phyloP scores from a whole-genome alignment of 2,113 vertebrate genomes.

The Butorides virescens region DNA sequence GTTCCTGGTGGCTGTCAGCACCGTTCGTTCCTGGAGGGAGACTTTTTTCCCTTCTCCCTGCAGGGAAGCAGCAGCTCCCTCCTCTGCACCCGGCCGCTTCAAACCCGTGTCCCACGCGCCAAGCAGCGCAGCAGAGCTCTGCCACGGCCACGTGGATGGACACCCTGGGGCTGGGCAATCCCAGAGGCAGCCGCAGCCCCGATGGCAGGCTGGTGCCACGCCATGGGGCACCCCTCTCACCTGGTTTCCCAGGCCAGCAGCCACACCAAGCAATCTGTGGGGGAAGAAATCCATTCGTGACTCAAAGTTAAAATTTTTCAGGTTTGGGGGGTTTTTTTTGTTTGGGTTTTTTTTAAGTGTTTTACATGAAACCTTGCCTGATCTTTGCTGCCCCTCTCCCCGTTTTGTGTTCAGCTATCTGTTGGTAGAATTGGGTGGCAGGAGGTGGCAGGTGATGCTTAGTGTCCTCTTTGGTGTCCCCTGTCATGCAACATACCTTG shows the following conservation, averaged over 20 bases:
- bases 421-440: neutral
- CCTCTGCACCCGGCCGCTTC: neutral
- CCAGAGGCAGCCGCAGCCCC: accelerated
- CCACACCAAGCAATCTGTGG: neutral
- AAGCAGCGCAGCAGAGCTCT: neutral
- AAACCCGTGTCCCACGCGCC: accelerated
- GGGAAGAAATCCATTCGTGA: neutral
- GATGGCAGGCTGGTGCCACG: accelerated
- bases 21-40: neutral
- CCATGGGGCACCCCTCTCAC: neutral
- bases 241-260: neutral
- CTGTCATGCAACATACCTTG: neutral
- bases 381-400: neutral
- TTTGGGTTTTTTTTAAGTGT: neutral
- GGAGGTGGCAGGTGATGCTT: neutral
- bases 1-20: neutral
- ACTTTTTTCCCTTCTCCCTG: neutral
- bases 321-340: neutral
- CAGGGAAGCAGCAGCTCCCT: neutral
- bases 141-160: neutral
- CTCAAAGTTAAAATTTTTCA: neutral
- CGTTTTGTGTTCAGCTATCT: neutral
- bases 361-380: neutral
- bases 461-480: neutral
- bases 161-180: neutral